phyloP scores from a whole-genome alignment of 2,888 invertebrate genomes.

The Tethea ocularis region DNA sequence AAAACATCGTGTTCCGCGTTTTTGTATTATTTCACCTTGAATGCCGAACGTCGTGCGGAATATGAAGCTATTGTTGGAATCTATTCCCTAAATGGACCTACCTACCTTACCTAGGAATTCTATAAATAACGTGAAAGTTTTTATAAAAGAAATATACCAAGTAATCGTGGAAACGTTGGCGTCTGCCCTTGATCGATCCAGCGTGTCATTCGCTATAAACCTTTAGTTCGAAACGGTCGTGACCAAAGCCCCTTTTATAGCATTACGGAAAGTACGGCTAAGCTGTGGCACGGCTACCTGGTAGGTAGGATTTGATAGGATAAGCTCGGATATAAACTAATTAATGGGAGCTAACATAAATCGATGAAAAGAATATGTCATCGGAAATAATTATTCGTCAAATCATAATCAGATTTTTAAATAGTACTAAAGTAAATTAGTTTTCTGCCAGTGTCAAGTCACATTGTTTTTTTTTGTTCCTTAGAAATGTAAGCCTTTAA shows the following conservation, averaged over 20 bases:
- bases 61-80: not conserved
- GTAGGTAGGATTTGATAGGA: not conserved
- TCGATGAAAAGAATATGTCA: not conserved
- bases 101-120: not conserved
- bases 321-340: not conserved
- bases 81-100: not conserved
- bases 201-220: constrained; percentile 60
- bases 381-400: too few species aligned
- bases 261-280: constrained; percentile 26
- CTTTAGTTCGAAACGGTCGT: constrained; percentile 43
- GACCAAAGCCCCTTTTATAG: constrained; percentile 42
- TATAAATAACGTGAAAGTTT: constrained; percentile 19
- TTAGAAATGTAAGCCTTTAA: too few species aligned
- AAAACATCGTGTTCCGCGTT: constrained; percentile 22
- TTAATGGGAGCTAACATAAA: not conserved
- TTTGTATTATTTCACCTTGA: constrained; percentile 37
- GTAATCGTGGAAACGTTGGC: constrained; percentile 30
- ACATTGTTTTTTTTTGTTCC: too few species aligned
- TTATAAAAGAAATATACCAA: constrained; percentile 26
- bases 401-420: too few species aligned
- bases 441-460: too few species aligned
- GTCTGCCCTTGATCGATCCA: constrained; percentile 77
- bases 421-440: too few species aligned
- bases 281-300: not conserved
- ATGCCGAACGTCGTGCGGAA: constrained; percentile 9